Evolutionary conservation across 2,113 vertebrate genomes (phyloP).

Genomic region (Sinocyclocheilus rhinocerous): DNA sequence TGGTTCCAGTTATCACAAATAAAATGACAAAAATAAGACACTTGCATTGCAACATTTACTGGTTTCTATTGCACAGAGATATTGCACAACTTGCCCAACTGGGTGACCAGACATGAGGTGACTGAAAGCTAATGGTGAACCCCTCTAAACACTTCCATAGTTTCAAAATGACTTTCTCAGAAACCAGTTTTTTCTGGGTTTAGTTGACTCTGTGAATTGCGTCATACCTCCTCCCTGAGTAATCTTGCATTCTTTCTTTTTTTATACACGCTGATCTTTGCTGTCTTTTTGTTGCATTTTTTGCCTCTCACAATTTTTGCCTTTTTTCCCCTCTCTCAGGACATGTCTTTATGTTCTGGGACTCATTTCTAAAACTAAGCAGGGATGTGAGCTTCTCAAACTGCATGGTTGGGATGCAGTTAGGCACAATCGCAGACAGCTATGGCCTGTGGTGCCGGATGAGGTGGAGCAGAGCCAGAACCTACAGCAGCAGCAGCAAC

Average conservation of each 20-base stretch:
- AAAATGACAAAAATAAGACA: neutral
- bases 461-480: slow-evolving; percentile 86
- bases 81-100: neutral
- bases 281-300: neutral
- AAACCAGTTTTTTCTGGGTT: neutral
- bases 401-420: slow-evolving; percentile 93
- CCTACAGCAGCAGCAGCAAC: slow-evolving; percentile 66
- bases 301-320: neutral
- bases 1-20: neutral
- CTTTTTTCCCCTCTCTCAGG: slow-evolving; percentile 66
- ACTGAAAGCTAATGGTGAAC: neutral
- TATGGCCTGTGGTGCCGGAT: slow-evolving; percentile 94
- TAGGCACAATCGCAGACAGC: slow-evolving; percentile 91
- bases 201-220: neutral
- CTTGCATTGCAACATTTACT: neutral
- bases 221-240: neutral
- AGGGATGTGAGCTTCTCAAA: slow-evolving; percentile 95
- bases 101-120: neutral
- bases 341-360: slow-evolving; percentile 94
- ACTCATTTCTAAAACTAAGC: slow-evolving; percentile 93
- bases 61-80: too few species aligned
- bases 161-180: neutral
- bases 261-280: neutral
- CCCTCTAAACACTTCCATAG: neutral
- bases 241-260: neutral